Percentiles rank a stretch among this genome's conserved stretches.
Conservation (phyloP, 2,113 vertebrate species). For the Bos indicus region DNA sequence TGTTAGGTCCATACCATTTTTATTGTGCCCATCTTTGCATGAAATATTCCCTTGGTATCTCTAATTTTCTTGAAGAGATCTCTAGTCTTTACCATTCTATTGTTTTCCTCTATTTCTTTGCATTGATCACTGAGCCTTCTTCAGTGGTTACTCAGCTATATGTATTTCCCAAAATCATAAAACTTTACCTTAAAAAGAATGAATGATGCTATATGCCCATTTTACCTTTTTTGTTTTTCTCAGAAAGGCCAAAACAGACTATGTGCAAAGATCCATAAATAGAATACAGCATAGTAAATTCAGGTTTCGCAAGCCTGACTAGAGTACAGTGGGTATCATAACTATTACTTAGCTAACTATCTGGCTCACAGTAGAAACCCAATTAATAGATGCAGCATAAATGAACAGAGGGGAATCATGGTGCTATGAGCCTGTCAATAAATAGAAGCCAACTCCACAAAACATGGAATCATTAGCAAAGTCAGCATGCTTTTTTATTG, state of each 20-base stretch:
- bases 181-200: neutral
- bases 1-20: neutral
- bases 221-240: neutral
- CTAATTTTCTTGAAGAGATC: neutral
- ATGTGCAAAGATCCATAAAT: neutral
- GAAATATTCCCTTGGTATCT: neutral
- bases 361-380: neutral
- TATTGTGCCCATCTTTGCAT: neutral
- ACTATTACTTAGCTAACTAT: neutral
- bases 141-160: neutral
- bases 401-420: neutral
- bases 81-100: neutral
- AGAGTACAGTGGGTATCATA: neutral
- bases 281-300: neutral
- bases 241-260: neutral
- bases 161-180: neutral
- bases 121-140: neutral
- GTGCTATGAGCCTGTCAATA: neutral
- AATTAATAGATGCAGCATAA: neutral
- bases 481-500: neutral
- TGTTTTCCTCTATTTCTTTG: neutral
- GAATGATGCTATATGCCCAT: neutral
- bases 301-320: neutral
- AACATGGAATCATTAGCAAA: neutral
- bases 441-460: neutral